phyloP scores from a whole-genome alignment of 2,888 invertebrate genomes.

The Cryptocephalus moraei region DNA sequence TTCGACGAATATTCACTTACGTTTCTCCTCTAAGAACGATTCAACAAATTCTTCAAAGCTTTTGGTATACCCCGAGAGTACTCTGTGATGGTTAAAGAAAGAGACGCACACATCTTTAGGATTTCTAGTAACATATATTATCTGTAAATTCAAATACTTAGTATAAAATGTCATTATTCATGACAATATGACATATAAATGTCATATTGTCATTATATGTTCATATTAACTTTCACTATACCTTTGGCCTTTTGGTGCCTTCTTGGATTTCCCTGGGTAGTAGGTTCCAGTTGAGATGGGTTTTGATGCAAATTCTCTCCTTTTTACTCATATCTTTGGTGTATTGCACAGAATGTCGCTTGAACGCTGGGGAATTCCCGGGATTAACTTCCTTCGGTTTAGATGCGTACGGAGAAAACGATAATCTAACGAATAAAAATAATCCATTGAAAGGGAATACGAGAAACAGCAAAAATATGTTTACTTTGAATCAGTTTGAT shows the following conservation, averaged over 20 bases:
- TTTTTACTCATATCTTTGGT: slow-evolving; percentile 10
- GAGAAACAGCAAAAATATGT: too few species aligned
- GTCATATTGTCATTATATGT: too few species aligned
- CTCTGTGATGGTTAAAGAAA: slow-evolving; percentile 53
- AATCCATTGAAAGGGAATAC: too few species aligned
- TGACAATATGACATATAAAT: too few species aligned
- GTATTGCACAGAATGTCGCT: slow-evolving; percentile 12
- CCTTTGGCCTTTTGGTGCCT: slow-evolving; percentile 31
- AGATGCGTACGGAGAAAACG: too few species aligned
- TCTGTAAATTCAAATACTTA: slow-evolving; percentile 36
- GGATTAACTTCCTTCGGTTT: too few species aligned
- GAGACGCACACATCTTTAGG: slow-evolving; percentile 62
- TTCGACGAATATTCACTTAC: slow-evolving; percentile 29
- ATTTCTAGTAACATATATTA: slow-evolving; percentile 61
- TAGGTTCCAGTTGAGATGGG: slow-evolving; percentile 50
- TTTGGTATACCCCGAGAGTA: slow-evolving; percentile 44
- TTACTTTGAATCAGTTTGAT: too few species aligned
- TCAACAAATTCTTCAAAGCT: slow-evolving; percentile 48
- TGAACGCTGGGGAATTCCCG: too few species aligned
- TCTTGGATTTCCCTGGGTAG: slow-evolving; percentile 41
- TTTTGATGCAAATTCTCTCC: slow-evolving; percentile 46
- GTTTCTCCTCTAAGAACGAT: slow-evolving; percentile 47
- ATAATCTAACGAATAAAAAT: too few species aligned
- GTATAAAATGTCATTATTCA: too few species aligned
- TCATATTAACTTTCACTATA: slow-evolving; percentile 2